Evolutionary conservation across 2,888 invertebrate species (phyloP).

Genomic region (Drosophila mulleri): DNA sequence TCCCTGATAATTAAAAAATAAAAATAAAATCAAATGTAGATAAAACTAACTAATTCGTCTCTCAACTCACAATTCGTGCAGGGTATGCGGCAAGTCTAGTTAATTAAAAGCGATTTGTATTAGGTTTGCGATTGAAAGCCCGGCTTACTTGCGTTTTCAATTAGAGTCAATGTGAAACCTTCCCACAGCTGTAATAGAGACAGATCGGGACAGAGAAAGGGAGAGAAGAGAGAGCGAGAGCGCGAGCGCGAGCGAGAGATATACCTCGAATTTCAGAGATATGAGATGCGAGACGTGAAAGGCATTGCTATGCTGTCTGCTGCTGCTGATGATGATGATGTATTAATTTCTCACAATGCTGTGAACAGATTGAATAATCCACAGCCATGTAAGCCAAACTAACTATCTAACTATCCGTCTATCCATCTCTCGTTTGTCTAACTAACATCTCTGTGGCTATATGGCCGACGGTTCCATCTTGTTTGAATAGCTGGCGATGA

Average conservation of each 20-base stretch:
- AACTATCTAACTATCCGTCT: constrained; percentile 21
- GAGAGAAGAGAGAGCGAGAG: not conserved
- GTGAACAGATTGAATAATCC: constrained; percentile 73
- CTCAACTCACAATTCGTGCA: not conserved
- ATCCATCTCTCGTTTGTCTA: constrained; percentile 17
- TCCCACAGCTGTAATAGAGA: constrained; percentile 29
- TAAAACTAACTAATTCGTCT: not conserved
- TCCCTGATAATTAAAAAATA: not conserved
- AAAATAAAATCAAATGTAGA: too few species aligned
- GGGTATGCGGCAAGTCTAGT: not conserved
- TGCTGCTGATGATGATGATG: constrained; percentile 53
- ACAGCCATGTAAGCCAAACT: constrained; percentile 38
- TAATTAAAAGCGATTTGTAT: not conserved
- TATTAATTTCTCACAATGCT: constrained; percentile 75
- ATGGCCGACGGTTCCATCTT: not conserved
- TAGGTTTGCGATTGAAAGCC: constrained; percentile 8
- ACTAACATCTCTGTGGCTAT: constrained; percentile 11
- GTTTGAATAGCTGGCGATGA: not conserved
- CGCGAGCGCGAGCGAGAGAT: not conserved
- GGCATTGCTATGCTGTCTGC: constrained; percentile 57
- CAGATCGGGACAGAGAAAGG: not conserved
- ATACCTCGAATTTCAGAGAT: constrained; percentile 9
- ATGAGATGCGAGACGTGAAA: constrained; percentile 37
- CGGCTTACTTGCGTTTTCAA: constrained; percentile 45
- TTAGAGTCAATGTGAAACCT: constrained; percentile 48